Percentiles rank a stretch among this genome's conserved stretches.
phyloP scores from a whole-genome alignment of 1,140 invertebrate genomes.

The Luehdorfia chinensis region DNA sequence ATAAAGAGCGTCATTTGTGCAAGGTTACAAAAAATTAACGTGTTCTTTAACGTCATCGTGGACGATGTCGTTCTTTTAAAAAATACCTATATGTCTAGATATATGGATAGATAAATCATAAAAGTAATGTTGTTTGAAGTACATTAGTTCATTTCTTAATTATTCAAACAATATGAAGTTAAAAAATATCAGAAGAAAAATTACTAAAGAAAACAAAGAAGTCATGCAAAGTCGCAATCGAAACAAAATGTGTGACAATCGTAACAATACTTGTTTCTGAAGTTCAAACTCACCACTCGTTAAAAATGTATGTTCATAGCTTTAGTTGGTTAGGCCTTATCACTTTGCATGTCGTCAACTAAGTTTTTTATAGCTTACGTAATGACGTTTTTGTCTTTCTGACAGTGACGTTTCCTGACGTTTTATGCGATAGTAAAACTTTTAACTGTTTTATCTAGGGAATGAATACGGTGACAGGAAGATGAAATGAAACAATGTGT shows the following conservation, averaged over 20 bases:
- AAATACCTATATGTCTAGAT: no score
- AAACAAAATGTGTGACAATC: slow-evolving; percentile 6
- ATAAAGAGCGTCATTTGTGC: no score
- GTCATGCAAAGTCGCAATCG: no score
- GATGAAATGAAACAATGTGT: neutral
- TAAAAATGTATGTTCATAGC: slow-evolving; percentile 34
- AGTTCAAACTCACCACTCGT: slow-evolving; percentile 32
- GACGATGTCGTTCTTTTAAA: no score
- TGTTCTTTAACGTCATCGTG: no score
- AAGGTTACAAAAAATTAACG: no score
- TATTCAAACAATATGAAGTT: no score
- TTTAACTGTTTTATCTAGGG: slow-evolving; percentile 2
- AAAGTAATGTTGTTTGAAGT: no score
- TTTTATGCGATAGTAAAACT: slow-evolving; percentile 10
- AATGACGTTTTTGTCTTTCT: slow-evolving; percentile 20
- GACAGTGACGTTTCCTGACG: slow-evolving; percentile 5
- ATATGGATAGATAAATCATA: no score
- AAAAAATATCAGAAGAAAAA: no score
- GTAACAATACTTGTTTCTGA: slow-evolving; percentile 12
- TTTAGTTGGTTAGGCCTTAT: slow-evolving; percentile 28
- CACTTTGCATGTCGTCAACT: slow-evolving; percentile 28
- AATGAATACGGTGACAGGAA: neutral
- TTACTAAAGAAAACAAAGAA: no score
- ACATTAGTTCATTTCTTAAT: no score
- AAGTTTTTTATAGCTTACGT: slow-evolving; percentile 24